Evolutionary conservation across 1,140 invertebrate genomes (phyloP).

Genomic region (Bombus huntii): DNA sequence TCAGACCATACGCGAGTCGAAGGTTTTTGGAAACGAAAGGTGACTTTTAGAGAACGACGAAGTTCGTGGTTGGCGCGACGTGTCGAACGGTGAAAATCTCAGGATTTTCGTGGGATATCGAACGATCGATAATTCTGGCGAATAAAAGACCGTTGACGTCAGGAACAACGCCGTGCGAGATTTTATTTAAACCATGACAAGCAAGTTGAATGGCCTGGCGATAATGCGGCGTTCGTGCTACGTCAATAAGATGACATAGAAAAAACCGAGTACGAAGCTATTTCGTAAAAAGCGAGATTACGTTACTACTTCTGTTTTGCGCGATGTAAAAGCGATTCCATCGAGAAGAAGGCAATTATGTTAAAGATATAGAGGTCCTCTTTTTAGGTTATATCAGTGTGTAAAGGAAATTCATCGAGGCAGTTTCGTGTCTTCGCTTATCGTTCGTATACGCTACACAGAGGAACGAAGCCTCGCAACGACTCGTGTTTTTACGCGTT

Average conservation of each 20-base stretch:
- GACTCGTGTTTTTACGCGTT: constrained; percentile 38
- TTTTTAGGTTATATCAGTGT: background rate
- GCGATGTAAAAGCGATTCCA: background rate
- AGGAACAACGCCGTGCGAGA: background rate
- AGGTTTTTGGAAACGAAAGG: background rate
- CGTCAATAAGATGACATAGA: background rate
- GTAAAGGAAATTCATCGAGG: background rate
- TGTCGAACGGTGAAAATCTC: background rate
- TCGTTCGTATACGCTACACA: background rate
- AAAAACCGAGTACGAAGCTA: background rate
- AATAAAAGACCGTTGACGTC: background rate
- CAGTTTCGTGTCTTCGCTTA: background rate
- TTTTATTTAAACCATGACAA: background rate
- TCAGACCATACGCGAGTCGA: background rate
- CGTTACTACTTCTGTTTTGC: background rate
- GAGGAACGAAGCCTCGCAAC: background rate
- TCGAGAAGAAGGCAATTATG: background rate
- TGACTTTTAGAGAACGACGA: background rate
- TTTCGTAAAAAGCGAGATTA: background rate
- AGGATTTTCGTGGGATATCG: background rate
- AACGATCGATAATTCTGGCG: background rate
- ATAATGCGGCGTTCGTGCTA: background rate
- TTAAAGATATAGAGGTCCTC: background rate
- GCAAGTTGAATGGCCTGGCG: background rate
- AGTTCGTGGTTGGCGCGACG: background rate